A percentile compares a stretch with the other conserved stretches of the same genome.
These are phyloP conservation scores for Microcebus griseorufus DNA, from an alignment of 2,113 vertebrate species.

Conservation along the genomic window DNA sequence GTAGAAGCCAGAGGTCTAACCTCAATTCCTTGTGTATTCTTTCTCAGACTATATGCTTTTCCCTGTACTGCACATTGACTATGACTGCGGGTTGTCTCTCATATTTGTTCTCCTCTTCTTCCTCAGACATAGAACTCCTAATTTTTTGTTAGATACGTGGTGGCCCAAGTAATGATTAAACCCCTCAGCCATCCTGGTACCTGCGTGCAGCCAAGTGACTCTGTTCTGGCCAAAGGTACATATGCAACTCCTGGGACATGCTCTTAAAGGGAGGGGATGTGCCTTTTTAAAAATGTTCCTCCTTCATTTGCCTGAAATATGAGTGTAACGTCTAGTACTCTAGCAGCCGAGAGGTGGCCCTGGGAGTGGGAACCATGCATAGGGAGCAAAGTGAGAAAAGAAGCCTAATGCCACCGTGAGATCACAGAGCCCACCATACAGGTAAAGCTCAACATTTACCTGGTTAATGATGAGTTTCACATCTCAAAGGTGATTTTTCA, in stretches of 20 bases:
- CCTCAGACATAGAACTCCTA: background rate
- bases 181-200: background rate
- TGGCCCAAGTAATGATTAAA: background rate
- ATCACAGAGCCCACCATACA: background rate
- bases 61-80: background rate
- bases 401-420: background rate
- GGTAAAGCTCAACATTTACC: background rate
- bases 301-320: background rate
- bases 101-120: background rate
- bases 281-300: background rate
- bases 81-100: background rate
- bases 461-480: background rate
- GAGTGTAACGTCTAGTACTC: background rate
- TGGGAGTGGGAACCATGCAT: background rate
- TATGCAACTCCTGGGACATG: background rate
- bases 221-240: background rate
- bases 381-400: background rate
- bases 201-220: background rate
- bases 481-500: background rate
- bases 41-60: background rate
- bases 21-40: background rate
- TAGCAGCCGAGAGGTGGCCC: background rate
- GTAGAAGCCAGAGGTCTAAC: background rate
- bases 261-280: background rate
- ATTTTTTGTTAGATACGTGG: background rate